Percentiles rank a stretch among this genome's conserved stretches.
phyloP scores from a whole-genome alignment of 2,113 vertebrate genomes.

The Ptilonorhynchus violaceus region DNA sequence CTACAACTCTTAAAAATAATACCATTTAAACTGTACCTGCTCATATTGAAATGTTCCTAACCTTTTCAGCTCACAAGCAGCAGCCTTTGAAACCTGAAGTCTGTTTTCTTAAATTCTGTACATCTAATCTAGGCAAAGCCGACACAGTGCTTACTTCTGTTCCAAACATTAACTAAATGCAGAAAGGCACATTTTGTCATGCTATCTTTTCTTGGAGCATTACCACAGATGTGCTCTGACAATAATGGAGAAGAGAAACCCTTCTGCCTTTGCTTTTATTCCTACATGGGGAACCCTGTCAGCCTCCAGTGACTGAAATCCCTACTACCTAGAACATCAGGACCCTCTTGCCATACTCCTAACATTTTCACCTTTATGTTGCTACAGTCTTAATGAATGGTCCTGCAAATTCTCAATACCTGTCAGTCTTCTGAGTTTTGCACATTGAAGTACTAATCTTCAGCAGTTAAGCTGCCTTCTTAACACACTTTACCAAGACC shows the following conservation, averaged over 20 bases:
- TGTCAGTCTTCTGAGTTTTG: not conserved
- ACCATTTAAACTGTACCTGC: not conserved
- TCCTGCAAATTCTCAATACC: not conserved
- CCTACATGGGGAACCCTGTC: not conserved
- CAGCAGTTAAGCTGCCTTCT: not conserved
- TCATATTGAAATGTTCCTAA: not conserved
- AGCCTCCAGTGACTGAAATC: not conserved
- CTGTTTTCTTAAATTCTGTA: not conserved
- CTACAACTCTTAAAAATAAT: not conserved
- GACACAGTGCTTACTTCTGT: not conserved
- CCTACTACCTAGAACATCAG: not conserved
- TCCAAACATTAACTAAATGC: not conserved
- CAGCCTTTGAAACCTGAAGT: not conserved
- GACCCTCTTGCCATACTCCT: not conserved
- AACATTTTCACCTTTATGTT: not conserved
- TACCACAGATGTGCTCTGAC: not conserved
- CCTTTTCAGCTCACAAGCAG: not conserved
- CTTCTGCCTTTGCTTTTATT: not conserved
- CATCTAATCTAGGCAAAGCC: not conserved
- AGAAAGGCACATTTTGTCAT: not conserved
- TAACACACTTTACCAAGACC: not conserved
- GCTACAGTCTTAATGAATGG: not conserved
- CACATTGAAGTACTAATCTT: not conserved
- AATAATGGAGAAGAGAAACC: not conserved
- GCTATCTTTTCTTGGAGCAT: not conserved